Conservation (phyloP, 30 jellyfish, hydroid and myxozoan genomes). For the Turritopsis rubra region DNA sequence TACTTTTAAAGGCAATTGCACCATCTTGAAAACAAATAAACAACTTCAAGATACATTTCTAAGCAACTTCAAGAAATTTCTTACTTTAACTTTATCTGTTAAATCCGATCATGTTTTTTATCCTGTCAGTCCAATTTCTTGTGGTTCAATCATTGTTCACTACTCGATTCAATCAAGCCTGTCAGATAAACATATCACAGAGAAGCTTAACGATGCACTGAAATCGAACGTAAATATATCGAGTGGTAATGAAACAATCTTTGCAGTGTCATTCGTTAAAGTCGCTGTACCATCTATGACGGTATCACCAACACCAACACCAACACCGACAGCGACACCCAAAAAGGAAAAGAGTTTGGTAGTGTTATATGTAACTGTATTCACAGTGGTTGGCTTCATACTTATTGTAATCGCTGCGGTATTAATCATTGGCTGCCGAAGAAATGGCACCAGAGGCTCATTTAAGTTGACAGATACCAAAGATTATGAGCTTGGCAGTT, state of each 20-base stretch:
- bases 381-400: not conserved
- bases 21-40: not conserved
- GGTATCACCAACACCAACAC: not conserved
- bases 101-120: not conserved
- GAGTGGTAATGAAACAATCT: not conserved
- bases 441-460: not conserved
- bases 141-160: not conserved
- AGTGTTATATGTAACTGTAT: not conserved
- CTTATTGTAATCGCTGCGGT: not conserved
- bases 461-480: not conserved
- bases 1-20: not conserved
- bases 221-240: not conserved
- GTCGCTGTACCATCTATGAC: not conserved
- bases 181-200: not conserved
- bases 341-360: not conserved
- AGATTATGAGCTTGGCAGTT: not conserved
- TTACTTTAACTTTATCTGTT: not conserved
- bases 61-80: not conserved
- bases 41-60: not conserved
- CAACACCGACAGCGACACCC: not conserved
- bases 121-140: not conserved
- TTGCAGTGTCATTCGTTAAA: not conserved
- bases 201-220: not conserved
- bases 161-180: not conserved
- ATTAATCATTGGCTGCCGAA: not conserved